These are phyloP conservation scores for Heterodera carotae DNA, from an alignment of 1,140 invertebrate species.

Conservation along the genomic window DNA sequence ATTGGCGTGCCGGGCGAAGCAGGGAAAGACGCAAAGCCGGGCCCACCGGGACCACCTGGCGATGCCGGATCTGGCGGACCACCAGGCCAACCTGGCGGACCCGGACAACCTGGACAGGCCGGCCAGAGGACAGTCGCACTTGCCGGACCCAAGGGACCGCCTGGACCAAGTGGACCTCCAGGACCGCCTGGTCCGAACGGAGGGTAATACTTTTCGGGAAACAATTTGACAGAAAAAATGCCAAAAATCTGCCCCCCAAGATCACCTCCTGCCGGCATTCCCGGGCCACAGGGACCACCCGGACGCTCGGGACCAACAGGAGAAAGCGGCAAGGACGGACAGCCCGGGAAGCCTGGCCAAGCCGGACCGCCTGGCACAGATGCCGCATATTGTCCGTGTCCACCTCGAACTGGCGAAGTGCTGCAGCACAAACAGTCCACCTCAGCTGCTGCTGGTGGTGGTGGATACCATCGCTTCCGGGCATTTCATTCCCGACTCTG, in stretches of 20 bases:
- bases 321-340: conserved; percentile 26
- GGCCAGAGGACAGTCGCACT: not conserved
- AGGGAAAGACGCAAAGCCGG: conserved; percentile 30
- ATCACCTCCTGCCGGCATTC: conserved; percentile 14
- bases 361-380: conserved; percentile 38
- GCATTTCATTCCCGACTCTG: not conserved
- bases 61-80: conserved; percentile 33
- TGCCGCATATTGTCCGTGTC: conserved; percentile 35
- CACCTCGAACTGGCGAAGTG: conserved; percentile 23
- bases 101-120: conserved; percentile 29
- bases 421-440: not conserved
- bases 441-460: no score
- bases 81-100: conserved; percentile 15
- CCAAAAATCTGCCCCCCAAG: not conserved
- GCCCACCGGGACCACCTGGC: conserved; percentile 40
- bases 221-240: no score
- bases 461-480: conserved; percentile 5
- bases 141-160: conserved; percentile 38
- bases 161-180: not conserved
- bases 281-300: conserved; percentile 23
- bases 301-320: conserved; percentile 32
- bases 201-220: no score
- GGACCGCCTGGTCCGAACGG: conserved; percentile 27
- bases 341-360: conserved; percentile 26
- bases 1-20: conserved; percentile 29